A percentile compares a stretch with the other conserved stretches of the same genome.
Conservation (phyloP, 2,113 vertebrate species). For the Burhinus oedicnemus region DNA sequence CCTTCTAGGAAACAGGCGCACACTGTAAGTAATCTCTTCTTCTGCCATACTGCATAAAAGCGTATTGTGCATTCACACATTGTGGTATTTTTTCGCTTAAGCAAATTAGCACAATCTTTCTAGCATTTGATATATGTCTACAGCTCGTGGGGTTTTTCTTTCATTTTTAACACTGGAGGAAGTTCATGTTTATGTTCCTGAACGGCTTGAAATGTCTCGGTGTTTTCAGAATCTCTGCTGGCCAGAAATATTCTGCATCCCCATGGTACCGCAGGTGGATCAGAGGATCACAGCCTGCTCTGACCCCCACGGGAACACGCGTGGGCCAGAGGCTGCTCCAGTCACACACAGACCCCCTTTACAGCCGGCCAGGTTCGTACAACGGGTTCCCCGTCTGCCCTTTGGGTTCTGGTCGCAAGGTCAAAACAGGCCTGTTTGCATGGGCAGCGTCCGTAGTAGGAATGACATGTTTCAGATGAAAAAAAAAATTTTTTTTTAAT, state of each 20-base stretch:
- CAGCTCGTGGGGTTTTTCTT: neutral
- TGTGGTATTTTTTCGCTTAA: neutral
- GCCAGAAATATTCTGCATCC: neutral
- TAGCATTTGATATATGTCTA: neutral
- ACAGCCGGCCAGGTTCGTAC: neutral
- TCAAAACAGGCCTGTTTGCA: neutral
- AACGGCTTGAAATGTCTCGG: neutral
- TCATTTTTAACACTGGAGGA: neutral
- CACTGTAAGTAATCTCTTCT: neutral
- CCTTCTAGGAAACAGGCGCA: neutral
- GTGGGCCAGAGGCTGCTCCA: neutral
- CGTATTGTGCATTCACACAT: neutral
- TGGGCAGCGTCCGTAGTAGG: neutral
- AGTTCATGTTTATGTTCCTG: neutral
- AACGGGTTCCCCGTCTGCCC: neutral
- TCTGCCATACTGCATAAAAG: neutral
- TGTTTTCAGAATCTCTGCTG: neutral
- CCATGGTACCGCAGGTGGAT: neutral
- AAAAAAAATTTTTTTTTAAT: neutral
- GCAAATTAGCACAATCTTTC: neutral
- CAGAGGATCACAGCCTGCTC: neutral
- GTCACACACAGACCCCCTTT: neutral
- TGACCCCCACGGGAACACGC: accelerated
- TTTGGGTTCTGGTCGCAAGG: neutral
- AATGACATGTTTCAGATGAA: neutral